Percentiles rank a stretch among this genome's conserved stretches.
Evolutionary conservation across 2,797 vertebrate species (phyloP).

Genomic region (Alca torda): DNA sequence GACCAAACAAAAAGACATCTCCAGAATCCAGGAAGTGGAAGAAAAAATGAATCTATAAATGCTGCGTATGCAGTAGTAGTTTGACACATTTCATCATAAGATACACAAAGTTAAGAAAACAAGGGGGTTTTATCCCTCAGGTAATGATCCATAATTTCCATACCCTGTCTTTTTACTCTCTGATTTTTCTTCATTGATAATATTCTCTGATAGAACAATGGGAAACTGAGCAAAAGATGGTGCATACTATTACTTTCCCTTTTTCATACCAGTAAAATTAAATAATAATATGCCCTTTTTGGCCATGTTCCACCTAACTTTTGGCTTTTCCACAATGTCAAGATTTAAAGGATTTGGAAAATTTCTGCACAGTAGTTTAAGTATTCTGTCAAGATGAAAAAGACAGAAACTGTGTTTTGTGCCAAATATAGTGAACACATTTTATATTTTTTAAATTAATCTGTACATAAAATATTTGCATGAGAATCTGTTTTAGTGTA

Average conservation of each 20-base stretch:
- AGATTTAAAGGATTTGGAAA: not conserved
- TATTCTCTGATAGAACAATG: not conserved
- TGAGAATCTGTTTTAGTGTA: not conserved
- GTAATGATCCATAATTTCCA: not conserved
- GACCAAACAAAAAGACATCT: not conserved
- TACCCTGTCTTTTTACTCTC: not conserved
- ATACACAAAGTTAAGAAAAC: not conserved
- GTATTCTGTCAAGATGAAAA: not conserved
- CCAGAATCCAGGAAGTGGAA: not conserved
- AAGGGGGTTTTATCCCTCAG: not conserved
- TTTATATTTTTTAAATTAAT: not conserved
- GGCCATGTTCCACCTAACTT: not conserved
- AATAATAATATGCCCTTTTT: not conserved
- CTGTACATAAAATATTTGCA: not conserved
- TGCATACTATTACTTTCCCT: not conserved
- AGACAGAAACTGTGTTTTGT: not conserved
- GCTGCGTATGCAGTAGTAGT: not conserved
- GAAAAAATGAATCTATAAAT: not conserved
- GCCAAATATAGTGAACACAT: not conserved
- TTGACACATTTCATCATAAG: not conserved
- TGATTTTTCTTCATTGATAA: not conserved
- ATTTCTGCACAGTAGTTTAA: not conserved
- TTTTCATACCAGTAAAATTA: not conserved
- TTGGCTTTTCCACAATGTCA: not conserved
- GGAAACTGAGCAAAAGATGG: not conserved